Conservation (phyloP, 2,113 vertebrate species). For the Jaculus jaculus region DNA sequence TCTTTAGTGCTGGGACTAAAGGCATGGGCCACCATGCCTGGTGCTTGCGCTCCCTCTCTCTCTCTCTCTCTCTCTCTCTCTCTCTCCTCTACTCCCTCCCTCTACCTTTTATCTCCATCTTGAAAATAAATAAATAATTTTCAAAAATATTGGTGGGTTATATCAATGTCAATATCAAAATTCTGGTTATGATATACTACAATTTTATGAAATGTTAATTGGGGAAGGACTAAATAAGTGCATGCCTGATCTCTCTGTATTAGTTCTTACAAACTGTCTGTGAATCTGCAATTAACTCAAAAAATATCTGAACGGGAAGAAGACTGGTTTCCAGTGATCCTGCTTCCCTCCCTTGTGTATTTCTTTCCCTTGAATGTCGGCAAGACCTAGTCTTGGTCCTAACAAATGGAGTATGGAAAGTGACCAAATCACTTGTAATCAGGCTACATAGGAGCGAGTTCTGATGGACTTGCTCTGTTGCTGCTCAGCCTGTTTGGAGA, state of each 20-base stretch:
- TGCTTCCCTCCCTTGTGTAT: neutral
- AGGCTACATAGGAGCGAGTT: neutral
- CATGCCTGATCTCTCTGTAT: neutral
- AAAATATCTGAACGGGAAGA: neutral
- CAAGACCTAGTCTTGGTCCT: neutral
- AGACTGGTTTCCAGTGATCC: neutral
- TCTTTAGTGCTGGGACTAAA: no score
- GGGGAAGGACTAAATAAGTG: neutral
- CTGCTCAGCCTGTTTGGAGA: neutral
- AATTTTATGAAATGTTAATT: neutral
- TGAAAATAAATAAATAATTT: no score
- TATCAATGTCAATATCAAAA: neutral
- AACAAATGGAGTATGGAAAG: neutral
- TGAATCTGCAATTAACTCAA: neutral
- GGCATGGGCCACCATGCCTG: no score
- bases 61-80: no score
- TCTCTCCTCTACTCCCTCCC: no score
- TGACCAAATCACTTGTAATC: neutral
- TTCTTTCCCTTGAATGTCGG: neutral
- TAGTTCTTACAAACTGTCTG: conserved; percentile 5
- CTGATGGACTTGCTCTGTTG: neutral
- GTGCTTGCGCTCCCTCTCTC: no score
- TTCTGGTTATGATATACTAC: neutral
- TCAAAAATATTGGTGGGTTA: neutral
- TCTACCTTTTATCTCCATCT: no score